These are phyloP conservation scores for Cardiocondyla obscurior DNA, from an alignment of 1,140 invertebrate species.

Conservation along the genomic window DNA sequence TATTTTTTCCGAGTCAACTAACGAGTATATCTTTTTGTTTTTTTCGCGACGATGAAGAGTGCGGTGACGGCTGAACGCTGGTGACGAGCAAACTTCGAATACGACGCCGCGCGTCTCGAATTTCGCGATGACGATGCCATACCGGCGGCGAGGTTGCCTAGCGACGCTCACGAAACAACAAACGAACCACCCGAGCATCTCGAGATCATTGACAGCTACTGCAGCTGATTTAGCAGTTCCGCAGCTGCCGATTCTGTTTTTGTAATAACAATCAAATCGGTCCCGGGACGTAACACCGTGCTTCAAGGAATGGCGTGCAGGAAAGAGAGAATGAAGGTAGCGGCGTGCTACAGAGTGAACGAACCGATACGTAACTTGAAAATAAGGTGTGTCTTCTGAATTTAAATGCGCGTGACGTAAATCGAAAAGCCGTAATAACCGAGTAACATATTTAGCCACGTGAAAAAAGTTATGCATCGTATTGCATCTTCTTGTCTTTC, in stretches of 20 bases:
- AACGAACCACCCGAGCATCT: conserved; percentile 12
- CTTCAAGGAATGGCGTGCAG: conserved; percentile 12
- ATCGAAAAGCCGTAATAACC: background rate
- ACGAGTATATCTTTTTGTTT: background rate
- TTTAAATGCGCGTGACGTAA: background rate
- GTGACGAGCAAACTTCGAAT: too few relatives aligned
- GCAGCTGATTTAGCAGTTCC: background rate
- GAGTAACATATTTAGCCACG: too few relatives aligned
- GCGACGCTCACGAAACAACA: conserved; percentile 58
- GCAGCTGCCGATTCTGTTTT: background rate
- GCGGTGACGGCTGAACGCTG: too few relatives aligned
- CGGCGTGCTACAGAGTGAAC: conserved; percentile 81
- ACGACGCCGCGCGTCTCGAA: background rate
- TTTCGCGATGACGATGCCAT: background rate
- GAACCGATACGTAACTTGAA: conserved; percentile 83
- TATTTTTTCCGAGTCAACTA: background rate
- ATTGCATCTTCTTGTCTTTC: background rate
- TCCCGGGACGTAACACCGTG: background rate
- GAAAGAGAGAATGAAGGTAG: conserved; percentile 75
- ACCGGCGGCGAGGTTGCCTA: conserved; percentile 15
- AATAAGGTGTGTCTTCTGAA: conserved; percentile 75
- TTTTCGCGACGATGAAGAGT: too few relatives aligned
- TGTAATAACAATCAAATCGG: conserved; percentile 9
- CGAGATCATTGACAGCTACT: conserved; percentile 15
- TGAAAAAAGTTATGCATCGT: too few relatives aligned